Base-by-base conservation (phyloP, 2,888 invertebrate species). In the Ypsolopha sequella region DNA sequence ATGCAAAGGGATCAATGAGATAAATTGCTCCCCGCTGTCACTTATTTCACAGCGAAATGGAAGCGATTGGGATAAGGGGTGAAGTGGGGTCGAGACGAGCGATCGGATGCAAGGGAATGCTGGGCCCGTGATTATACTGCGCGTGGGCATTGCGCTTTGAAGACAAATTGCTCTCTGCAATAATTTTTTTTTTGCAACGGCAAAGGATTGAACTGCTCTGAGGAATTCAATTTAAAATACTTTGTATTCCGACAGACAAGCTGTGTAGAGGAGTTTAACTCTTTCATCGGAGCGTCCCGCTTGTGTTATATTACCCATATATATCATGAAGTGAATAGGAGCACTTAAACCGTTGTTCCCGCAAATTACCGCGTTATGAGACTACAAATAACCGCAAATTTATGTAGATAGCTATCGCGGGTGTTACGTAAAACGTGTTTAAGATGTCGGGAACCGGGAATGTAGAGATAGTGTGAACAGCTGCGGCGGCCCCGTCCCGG, bases 1-100 rank as follows among this genome's bases (percentile, higher is more conserved):
- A 81, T 80, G 79, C 78, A 76, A 73, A 77, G 74, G 79, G 80
- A 80, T 80, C 79, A 80, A 79, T 79, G 73, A 78, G 79, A 82
- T 76, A 76, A 74, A 82, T 82, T 72, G 74, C 73, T 68, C 67
- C 64, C 66, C 70, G 65, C 71, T 76, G 74, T 75, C 79, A 75
- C 76, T 79, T 77, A 73, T 75, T 76, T 73, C 65, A 69, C 69
- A 65, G 65, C 61, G 60, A 68, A 70, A 70, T 67, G 65, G 71
- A 67, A 66, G 58, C 50, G 46, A 51, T 52, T 44, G 54, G 54
- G 53, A 51, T 49, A 44, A 54, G 54, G 51, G 36, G 52, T 51
- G 50, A 34, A 50, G 50, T 45, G 52, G 53, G 54, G 24, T 24
- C 24, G 24, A 24, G 24, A 24, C 58, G 59, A 56, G 55, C 52